Evolutionary conservation across 2,888 invertebrate species (phyloP).

Genomic region (Apodemia hepburni): DNA sequence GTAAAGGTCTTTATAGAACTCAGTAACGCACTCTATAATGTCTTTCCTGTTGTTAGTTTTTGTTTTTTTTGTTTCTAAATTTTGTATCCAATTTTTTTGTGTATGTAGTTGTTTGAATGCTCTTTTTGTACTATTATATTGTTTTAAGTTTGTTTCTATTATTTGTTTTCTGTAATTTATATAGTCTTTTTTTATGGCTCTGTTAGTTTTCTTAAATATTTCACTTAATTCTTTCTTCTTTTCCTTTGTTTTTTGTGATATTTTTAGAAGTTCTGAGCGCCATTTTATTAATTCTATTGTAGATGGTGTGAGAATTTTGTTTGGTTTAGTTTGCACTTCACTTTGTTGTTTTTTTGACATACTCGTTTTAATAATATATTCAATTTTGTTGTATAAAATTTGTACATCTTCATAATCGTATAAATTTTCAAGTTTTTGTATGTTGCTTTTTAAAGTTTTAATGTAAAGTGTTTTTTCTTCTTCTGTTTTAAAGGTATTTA

Average conservation of each 20-base stretch:
- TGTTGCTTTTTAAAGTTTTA: constrained; percentile 17
- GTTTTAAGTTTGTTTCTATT: constrained; percentile 17
- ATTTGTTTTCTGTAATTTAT: constrained; percentile 14
- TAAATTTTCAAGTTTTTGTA: constrained; percentile 12
- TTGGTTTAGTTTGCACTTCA: constrained; percentile 15
- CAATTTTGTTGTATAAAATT: constrained; percentile 20
- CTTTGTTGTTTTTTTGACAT: constrained; percentile 9
- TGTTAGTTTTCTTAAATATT: constrained; percentile 13
- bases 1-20: too few relatives aligned
- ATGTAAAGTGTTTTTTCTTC: constrained; percentile 18
- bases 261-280: constrained; percentile 23
- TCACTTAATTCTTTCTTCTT: constrained; percentile 17
- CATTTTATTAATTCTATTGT: constrained; percentile 19
- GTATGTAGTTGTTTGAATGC: constrained; percentile 17
- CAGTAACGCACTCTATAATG: too few relatives aligned
- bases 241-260: constrained; percentile 19
- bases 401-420: constrained; percentile 16
- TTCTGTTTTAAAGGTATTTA: constrained; percentile 17
- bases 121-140: constrained; percentile 19
- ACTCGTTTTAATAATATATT: constrained; percentile 18
- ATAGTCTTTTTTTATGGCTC: constrained; percentile 18
- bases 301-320: constrained; percentile 18
- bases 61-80: background rate
- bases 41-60: too few relatives aligned
- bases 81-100: constrained; percentile 21